These are phyloP conservation scores for Cerceris rybyensis DNA, from an alignment of 2,888 invertebrate species.

Conservation along the genomic window DNA sequence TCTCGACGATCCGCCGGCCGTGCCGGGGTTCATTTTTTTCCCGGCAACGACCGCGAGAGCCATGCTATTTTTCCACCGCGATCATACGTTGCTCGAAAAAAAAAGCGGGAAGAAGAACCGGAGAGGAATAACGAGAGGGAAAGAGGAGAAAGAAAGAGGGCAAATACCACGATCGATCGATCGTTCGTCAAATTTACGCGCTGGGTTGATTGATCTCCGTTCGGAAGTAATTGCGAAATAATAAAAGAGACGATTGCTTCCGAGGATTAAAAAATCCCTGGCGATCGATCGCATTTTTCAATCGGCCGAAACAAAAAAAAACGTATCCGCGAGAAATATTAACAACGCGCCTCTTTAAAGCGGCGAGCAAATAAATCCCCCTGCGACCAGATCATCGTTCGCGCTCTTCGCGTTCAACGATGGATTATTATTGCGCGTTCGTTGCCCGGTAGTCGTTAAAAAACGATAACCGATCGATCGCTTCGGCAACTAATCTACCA, in stretches of 20 bases:
- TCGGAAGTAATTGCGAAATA: conserved; percentile 40
- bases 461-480: neutral
- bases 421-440: neutral
- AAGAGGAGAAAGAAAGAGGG: neutral
- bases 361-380: conserved; percentile 4
- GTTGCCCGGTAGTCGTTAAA: neutral
- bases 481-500: neutral
- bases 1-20: conserved; percentile 19
- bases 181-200: conserved; percentile 33
- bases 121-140: conserved; percentile 2
- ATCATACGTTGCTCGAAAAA: conserved; percentile 29
- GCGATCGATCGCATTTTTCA: conserved; percentile 4
- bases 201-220: conserved; percentile 44
- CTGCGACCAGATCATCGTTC: neutral
- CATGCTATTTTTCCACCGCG: conserved; percentile 49
- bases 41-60: conserved; percentile 32
- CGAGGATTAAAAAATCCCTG: conserved; percentile 20
- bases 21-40: conserved; percentile 45
- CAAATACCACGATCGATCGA: conserved; percentile 47
- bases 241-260: conserved; percentile 19
- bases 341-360: neutral
- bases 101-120: neutral
- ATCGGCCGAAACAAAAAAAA: neutral
- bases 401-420: neutral
- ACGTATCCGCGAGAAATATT: neutral